phyloP scores from a whole-genome alignment of 1,140 invertebrate species.

The Zaprionus davidi region DNA sequence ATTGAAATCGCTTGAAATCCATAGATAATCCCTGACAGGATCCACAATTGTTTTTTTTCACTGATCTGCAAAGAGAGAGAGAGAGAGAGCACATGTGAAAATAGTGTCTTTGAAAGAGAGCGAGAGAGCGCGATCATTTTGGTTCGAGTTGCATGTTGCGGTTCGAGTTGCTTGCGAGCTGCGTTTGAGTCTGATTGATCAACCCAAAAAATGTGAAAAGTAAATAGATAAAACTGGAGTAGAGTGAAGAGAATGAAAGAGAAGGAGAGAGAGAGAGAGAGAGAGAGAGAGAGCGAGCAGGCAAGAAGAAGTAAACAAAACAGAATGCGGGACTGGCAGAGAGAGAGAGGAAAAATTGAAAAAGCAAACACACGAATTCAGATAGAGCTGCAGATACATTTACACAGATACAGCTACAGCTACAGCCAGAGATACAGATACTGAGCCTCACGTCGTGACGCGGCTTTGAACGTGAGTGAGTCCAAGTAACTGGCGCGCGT shows the following conservation, averaged over 20 bases:
- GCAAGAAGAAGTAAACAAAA: constrained; percentile 46
- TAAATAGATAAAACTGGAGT: constrained; percentile 15
- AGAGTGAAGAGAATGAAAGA: constrained; percentile 6
- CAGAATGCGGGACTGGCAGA: constrained; percentile 26
- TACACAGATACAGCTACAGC: constrained; percentile 6
- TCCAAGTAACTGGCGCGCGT: constrained; percentile 48
- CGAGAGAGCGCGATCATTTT: constrained; percentile 1
- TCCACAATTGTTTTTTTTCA: constrained; percentile 11
- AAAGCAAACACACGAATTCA: constrained; percentile 8
- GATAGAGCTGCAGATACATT: constrained; percentile 16
- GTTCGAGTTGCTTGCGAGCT: constrained; percentile 34
- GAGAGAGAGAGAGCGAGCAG: constrained; percentile 23
- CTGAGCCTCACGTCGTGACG: constrained; percentile 7
- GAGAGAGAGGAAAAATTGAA: neutral
- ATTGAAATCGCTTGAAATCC: constrained; percentile 33
- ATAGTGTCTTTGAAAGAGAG: constrained; percentile 5
- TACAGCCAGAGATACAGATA: constrained; percentile 19
- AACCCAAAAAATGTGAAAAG: constrained; percentile 18
- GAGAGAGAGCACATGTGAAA: constrained; percentile 4
- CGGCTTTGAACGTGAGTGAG: constrained; percentile 13
- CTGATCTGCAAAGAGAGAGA: constrained; percentile 33
- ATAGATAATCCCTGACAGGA: constrained; percentile 24
- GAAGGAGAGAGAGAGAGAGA: constrained; percentile 15
- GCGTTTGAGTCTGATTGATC: constrained; percentile 49
- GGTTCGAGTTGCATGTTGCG: constrained; percentile 25